Evolutionary conservation across 2,888 invertebrate species (phyloP), one percentile per base, ranked within the genome.

Genomic region (Yponomeuta evonymella): DNA sequence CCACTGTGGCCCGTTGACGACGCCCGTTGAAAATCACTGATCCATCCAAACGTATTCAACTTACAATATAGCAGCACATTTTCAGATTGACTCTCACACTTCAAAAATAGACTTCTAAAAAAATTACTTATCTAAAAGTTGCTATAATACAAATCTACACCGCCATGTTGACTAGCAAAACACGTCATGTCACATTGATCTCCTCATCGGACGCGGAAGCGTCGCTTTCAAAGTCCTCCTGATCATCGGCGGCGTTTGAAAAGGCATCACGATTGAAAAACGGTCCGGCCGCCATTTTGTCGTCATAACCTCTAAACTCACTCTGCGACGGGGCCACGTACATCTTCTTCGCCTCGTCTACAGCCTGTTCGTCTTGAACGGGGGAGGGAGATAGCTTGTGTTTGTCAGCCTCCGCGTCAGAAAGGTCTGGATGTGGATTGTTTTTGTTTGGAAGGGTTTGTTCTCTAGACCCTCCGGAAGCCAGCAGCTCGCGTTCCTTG

Each of bases 381-480:
- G 93, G 94, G 0, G 94, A 94, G 66, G 95, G 95, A 11, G 94
- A 93, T 74, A 95, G 83, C 78, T 95, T 95, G 0, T 95, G 95
- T 72, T 96, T 95, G 86, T 97, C 97, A 15, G 95, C 95, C 79
- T 96, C 96, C 1, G 97, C 97, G 83, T 98, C 98, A 75, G 97
- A 98, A 68, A 98, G 90, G 83, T 98, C 98, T 0, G 98, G 98
- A 85, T 98, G 97, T 0, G 98, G 98, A 86, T 98, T 98, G 92
- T 98, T 98, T 85, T 98, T 98, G 87, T 98, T 98, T 0, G 98
- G 98, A 36, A 99, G 91, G 0, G 98, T 98, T 86, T 98, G 98
- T 81, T 98, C 98, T 48, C 98, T 94, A 9, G 98, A 97, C 2
- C 98, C 98, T 0, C 98, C 98, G 30, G 96, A 96, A 0, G 98